Percentiles rank a stretch among this genome's conserved stretches.
Evolutionary conservation across 2,888 invertebrate species (phyloP).

Genomic region (Quadroppia sp.): DNA sequence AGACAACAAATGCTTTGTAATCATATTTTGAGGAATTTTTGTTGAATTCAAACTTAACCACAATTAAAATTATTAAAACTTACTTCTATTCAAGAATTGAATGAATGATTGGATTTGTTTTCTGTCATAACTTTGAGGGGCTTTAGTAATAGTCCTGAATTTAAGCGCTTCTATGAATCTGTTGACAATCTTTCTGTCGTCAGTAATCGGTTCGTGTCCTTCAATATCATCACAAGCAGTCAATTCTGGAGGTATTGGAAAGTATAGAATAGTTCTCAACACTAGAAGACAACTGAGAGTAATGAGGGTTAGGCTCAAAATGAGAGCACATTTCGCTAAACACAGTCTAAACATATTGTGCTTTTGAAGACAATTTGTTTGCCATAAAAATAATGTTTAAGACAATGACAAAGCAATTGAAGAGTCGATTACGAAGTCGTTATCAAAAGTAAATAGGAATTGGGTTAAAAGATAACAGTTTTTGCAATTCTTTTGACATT

Average conservation of each 20-base stretch:
- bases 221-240: background rate
- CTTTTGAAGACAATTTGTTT: background rate
- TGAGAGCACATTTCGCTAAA: background rate
- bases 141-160: slow-evolving; percentile 50
- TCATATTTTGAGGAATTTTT: too few relatives aligned
- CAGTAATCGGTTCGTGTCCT: slow-evolving; percentile 37
- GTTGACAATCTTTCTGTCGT: slow-evolving; percentile 33
- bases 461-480: slow-evolving; percentile 6
- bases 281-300: background rate
- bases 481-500: background rate
- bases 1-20: background rate
- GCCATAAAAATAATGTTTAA: background rate
- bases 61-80: background rate
- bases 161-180: slow-evolving; percentile 49
- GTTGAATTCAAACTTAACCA: background rate
- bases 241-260: slow-evolving; percentile 1
- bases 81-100: slow-evolving; percentile 49
- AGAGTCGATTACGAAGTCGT: background rate
- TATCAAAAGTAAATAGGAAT: background rate
- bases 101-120: slow-evolving; percentile 48
- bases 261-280: slow-evolving; percentile 3
- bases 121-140: slow-evolving; percentile 48
- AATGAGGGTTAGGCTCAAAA: background rate
- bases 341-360: slow-evolving; percentile 6
- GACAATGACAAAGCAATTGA: background rate